Conservation (phyloP, 2,888 invertebrate genomes). For the Lycophotia porphyrea region DNA sequence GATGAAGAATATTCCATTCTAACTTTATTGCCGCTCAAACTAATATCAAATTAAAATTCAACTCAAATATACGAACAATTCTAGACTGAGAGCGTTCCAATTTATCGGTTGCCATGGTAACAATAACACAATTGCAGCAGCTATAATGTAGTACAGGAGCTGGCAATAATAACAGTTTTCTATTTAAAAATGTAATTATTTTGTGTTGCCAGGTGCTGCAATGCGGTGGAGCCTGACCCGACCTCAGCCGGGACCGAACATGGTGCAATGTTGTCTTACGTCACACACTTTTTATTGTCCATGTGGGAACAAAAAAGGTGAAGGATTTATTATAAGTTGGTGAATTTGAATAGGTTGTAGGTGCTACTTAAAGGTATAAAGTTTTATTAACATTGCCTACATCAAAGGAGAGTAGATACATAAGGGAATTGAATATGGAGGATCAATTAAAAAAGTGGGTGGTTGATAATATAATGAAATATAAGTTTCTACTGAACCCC, state of each 20-base stretch:
- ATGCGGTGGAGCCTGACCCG: conserved; percentile 55
- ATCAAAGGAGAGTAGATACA: too few relatives aligned
- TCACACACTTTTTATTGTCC: conserved; percentile 46
- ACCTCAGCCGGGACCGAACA: conserved; percentile 31
- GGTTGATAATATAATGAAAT: background rate
- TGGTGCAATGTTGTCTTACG: conserved; percentile 48
- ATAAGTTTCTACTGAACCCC: background rate
- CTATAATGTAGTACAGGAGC: conserved; percentile 14
- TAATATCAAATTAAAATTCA: conserved; percentile 10
- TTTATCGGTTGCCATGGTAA: conserved; percentile 15
- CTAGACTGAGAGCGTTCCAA: background rate
- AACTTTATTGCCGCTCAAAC: background rate
- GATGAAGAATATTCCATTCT: background rate
- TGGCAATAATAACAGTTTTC: conserved; percentile 26
- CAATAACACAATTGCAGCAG: conserved; percentile 20
- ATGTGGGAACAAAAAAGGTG: conserved; percentile 31
- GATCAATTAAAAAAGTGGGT: too few relatives aligned
- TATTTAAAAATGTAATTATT: conserved; percentile 49
- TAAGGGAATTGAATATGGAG: background rate
- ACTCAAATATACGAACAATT: background rate
- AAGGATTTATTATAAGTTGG: conserved; percentile 38
- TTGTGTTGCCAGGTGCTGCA: conserved; percentile 52
- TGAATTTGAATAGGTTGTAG: conserved; percentile 35
- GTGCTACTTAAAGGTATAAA: conserved; percentile 6
- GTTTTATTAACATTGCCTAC: conserved; percentile 8